A percentile compares a stretch with the other conserved stretches of the same genome.
phyloP scores from a whole-genome alignment of 1,140 invertebrate genomes.

The Drosophila quadrilineata region DNA sequence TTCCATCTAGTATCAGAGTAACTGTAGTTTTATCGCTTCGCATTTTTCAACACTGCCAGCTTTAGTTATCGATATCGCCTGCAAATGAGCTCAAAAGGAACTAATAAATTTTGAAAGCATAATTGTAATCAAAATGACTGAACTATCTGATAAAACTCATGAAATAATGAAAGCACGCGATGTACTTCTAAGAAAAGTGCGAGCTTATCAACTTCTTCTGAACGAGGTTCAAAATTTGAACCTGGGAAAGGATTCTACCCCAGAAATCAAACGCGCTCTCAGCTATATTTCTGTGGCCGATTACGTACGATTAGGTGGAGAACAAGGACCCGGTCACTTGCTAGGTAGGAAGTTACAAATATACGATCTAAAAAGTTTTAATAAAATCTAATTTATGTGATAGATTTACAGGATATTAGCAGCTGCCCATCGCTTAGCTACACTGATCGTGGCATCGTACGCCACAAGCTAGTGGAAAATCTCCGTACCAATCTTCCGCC shows the following conservation, averaged over 20 bases:
- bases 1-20: too few relatives aligned
- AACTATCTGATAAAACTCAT: slow-evolving; percentile 35
- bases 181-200: slow-evolving; percentile 37
- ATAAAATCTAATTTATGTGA: neutral
- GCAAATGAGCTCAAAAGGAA: neutral
- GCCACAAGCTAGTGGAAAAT: slow-evolving; percentile 24
- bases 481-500: slow-evolving; percentile 24
- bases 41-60: neutral
- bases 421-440: slow-evolving; percentile 42
- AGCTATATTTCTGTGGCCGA: slow-evolving; percentile 44
- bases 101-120: neutral
- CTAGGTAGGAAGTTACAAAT: slow-evolving; percentile 47
- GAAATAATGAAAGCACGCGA: slow-evolving; percentile 42
- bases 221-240: too few relatives aligned
- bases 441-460: slow-evolving; percentile 47
- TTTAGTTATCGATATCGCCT: neutral
- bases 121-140: slow-evolving; percentile 19
- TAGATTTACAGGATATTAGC: slow-evolving; percentile 36
- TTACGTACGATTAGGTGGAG: slow-evolving; percentile 35
- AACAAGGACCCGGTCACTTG: slow-evolving; percentile 27
- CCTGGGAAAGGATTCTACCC: slow-evolving; percentile 5
- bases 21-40: too few relatives aligned
- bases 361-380: neutral
- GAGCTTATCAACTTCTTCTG: too few relatives aligned
- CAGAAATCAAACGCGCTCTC: slow-evolving; percentile 39